These are phyloP conservation scores for Brachionus rotundiformis DNA, from an alignment of 1,140 invertebrate genomes.

Conservation along the genomic window DNA sequence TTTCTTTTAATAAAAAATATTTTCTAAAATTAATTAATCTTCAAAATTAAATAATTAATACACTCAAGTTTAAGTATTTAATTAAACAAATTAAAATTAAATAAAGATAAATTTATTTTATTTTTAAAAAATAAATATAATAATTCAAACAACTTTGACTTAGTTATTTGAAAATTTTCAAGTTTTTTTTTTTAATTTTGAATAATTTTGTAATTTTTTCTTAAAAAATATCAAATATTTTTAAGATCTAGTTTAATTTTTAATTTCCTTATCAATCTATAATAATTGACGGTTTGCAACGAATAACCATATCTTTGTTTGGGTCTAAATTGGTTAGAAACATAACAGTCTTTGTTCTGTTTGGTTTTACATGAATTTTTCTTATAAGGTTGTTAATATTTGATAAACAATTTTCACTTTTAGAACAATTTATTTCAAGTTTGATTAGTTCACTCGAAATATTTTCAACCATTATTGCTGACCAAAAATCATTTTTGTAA, in stretches of 20 bases:
- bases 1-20: background rate
- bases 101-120: too few species aligned
- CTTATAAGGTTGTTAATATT: background rate
- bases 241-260: too few species aligned
- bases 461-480: background rate
- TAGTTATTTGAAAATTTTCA: too few species aligned
- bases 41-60: too few species aligned
- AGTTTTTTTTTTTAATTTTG: background rate
- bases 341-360: background rate
- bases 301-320: background rate
- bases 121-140: too few species aligned
- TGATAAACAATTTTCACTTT: slow-evolving; percentile 47
- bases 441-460: background rate
- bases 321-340: background rate
- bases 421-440: slow-evolving; percentile 16
- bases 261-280: too few species aligned
- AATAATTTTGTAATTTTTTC: too few species aligned
- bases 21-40: background rate
- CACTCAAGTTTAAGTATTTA: too few species aligned
- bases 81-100: too few species aligned
- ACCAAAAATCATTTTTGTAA: slow-evolving; percentile 27
- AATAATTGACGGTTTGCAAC: background rate
- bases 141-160: too few species aligned
- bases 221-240: too few species aligned
- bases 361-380: slow-evolving; percentile 9